phyloP scores from a whole-genome alignment of 2,888 invertebrate genomes.

The Drosophila limbata region DNA sequence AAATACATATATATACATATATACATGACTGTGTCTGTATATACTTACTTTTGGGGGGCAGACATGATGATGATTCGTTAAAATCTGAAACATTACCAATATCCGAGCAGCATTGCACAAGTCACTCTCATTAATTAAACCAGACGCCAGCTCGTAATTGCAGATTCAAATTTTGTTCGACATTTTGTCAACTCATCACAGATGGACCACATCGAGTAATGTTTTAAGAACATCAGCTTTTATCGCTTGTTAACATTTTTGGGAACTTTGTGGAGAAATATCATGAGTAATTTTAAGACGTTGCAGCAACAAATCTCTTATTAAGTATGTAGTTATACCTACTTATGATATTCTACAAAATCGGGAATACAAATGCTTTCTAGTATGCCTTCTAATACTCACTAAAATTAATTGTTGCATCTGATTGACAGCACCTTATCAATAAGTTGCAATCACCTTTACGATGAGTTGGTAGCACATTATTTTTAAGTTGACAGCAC shows the following conservation, averaged over 20 bases:
- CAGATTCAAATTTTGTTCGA: conserved; percentile 45
- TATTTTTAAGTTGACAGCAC: not conserved
- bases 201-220: conserved; percentile 21
- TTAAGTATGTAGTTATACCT: not conserved
- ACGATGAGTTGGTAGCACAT: too few relatives aligned
- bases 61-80: conserved; percentile 50
- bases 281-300: not conserved
- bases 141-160: conserved; percentile 39
- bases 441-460: too few relatives aligned
- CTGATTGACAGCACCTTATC: not conserved
- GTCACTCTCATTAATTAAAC: conserved; percentile 61
- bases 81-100: conserved; percentile 44
- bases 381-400: not conserved
- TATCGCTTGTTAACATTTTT: not conserved
- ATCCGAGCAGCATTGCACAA: conserved; percentile 42
- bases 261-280: not conserved
- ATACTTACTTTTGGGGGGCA: not conserved
- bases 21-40: not conserved
- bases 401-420: not conserved
- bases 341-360: not conserved
- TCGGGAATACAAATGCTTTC: too few relatives aligned
- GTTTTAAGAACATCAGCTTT: not conserved
- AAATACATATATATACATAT: conserved; percentile 17
- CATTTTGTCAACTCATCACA: conserved; percentile 52
- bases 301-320: not conserved